Base-by-base conservation (phyloP, 2,113 vertebrate genomes). In the Rhynchomys soricoides region DNA sequence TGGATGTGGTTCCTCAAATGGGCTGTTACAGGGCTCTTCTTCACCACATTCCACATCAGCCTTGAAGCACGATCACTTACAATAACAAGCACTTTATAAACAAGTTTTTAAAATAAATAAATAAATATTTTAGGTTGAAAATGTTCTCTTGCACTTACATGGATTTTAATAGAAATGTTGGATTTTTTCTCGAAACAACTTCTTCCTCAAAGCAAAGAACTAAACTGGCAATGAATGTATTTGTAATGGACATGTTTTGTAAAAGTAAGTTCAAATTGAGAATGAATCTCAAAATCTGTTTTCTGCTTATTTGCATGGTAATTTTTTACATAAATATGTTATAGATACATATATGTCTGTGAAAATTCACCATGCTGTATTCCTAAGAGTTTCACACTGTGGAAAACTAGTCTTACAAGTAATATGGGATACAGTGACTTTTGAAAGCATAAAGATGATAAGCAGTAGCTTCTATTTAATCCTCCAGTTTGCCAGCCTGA, bases 81-180 rank as follows among this genome's bases (percentile, higher is more conserved):
- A 43, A 85, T 82, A 78, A 22, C 31, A 43, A 16, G 7, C 21
- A 22, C 34, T 34, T 55, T 78, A 16, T 85, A 91, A 86, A 40
- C 13, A 64, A 62, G 9, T 95, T 62, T 68, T 34, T 64, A 62
- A 62, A 62, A 21, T 16, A 57, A 57, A 50, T 10, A 62, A 62
- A 64, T 13, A 68, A 68, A 68, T 50, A 98, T 96, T 92, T 95
- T 73, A 68, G 3, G 5, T 59, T 77, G n/a, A 85, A 77, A 96
- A 86, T 85, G 75, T 37, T 91, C 95, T 93, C 24, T 94, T 45
- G 34, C 52, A 26, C 86, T 55, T 94, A 45, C 22, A 2, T 81
- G 16, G 78, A 96, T 81, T 95, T 95, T 45, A 96, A 66, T 40
- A 81, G 24, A 95, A 40, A 48, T 12, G 68, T 29, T 75, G 31